Conservation (phyloP, 2,888 invertebrate species). For the Torymus auratus region DNA sequence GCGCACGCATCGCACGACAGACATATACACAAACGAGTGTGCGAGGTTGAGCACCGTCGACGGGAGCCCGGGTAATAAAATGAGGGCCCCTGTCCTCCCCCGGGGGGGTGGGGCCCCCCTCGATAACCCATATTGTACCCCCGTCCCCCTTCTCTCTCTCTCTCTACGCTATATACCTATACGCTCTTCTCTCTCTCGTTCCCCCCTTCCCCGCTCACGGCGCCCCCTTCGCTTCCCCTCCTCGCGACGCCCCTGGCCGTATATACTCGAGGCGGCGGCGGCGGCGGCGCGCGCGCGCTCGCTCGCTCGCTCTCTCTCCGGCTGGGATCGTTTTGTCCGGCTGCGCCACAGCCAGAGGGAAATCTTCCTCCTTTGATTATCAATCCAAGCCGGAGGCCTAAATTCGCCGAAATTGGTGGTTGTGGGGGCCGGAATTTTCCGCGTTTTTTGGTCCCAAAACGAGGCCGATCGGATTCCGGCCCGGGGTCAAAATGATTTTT, state of each 20-base stretch:
- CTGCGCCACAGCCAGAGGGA: conserved; percentile 70
- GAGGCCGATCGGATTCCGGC: conserved; percentile 42
- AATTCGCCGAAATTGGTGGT: conserved; percentile 74
- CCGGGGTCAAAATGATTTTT: conserved; percentile 67
- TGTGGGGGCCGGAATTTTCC: conserved; percentile 65
- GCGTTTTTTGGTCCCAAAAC: conserved; percentile 66
- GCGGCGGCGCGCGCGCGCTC: conserved; percentile 43
- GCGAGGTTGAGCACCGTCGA: conserved; percentile 73
- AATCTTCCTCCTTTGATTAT: conserved; percentile 64
- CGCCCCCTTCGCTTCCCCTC: conserved; percentile 65
- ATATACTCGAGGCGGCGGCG: conserved; percentile 73
- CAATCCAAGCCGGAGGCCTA: conserved; percentile 46
- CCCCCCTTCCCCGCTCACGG: conserved; percentile 55
- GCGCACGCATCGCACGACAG: too few species aligned
- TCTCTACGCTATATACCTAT: conserved; percentile 59
- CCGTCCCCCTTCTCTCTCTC: conserved; percentile 63
- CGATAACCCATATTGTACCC: conserved; percentile 77
- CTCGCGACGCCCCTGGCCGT: conserved; percentile 73
- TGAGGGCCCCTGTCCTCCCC: conserved; percentile 76
- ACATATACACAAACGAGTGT: background rate
- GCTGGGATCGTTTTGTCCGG: conserved; percentile 71
- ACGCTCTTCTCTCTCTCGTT: conserved; percentile 64
- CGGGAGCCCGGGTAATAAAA: conserved; percentile 75
- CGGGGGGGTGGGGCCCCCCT: conserved; percentile 75
- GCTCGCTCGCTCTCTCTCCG: background rate